Evolutionary conservation across 2,113 vertebrate species (phyloP), one percentile per base, ranked within the genome.

Genomic region (Cyprinodon tularosa): DNA sequence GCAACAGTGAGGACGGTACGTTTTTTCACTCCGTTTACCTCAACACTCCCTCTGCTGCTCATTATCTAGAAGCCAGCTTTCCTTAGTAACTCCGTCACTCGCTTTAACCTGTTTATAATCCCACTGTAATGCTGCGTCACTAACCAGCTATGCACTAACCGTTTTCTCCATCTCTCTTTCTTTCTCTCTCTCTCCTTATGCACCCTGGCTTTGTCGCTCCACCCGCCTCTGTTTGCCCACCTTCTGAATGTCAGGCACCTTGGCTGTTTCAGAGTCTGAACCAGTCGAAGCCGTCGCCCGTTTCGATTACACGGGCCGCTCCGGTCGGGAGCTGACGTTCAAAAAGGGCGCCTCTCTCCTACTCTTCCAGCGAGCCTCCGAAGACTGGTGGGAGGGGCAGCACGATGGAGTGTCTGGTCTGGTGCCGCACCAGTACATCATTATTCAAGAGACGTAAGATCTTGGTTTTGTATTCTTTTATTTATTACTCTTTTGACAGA

Each of bases 311-410:
- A 67, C 94, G 12, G 97, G 97, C 72, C 96, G 97, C 78, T 98
- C 95, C 22, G 95, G 94, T 3, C 94, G 96, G 39, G 97, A 99
- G 93, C 94, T 99, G 20, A 97, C 96, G 37, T 98, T 98, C 77
- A 98, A 97, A 85, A 99, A 99, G 79, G 97, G 97, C 2, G 97
- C 96, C 0, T 96, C 96, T 0, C 93, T 99, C 85, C 89, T 98
- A 22, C 95, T 99, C 3, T 98, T 94, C 86, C 95, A 96, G 77
- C 91, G 97, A 2, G 97, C 96, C 44, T 98, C 97, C 0, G 96
- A 97, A 0, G 97, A 99, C 93, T 99, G 97, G 97, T 99, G 97
- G 97, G 96, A 98, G 92, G 97, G 97, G 1, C 91, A 96, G 10
- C 96, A 98, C 91, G 97, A 97, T 0, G 96, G 96, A 13, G 84